Conservation (phyloP, 1,140 invertebrate genomes). For the Tachypleus tridentatus region DNA sequence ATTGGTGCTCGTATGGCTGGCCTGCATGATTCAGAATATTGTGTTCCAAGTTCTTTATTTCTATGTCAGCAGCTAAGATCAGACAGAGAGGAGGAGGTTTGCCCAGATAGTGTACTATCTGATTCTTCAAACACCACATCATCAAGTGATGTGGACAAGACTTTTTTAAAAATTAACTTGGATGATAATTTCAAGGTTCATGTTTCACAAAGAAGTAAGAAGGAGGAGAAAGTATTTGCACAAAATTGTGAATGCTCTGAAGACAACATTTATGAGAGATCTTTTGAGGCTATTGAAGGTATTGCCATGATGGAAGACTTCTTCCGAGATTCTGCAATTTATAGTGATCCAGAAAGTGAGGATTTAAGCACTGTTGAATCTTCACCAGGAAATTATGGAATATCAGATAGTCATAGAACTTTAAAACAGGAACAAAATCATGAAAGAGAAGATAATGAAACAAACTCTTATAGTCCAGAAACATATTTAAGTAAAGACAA, state of each 20-base stretch:
- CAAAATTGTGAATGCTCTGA: slow-evolving; percentile 32
- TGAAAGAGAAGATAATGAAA: too few relatives aligned
- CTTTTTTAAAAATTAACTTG: slow-evolving; percentile 8
- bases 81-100: slow-evolving; percentile 22
- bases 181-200: slow-evolving; percentile 17
- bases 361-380: slow-evolving; percentile 17
- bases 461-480: too few relatives aligned
- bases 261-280: slow-evolving; percentile 59
- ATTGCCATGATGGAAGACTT: slow-evolving; percentile 43
- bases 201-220: slow-evolving; percentile 22
- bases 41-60: slow-evolving; percentile 52
- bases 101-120: slow-evolving; percentile 45
- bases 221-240: slow-evolving; percentile 22
- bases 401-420: too few relatives aligned
- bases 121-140: slow-evolving; percentile 36
- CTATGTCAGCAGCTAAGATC: slow-evolving; percentile 26
- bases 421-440: too few relatives aligned
- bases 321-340: slow-evolving; percentile 66
- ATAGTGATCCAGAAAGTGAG: slow-evolving; percentile 54
- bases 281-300: slow-evolving; percentile 60
- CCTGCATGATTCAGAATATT: slow-evolving; percentile 53
- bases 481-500: too few relatives aligned
- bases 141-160: slow-evolving; percentile 43
- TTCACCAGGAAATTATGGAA: too few relatives aligned
- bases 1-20: slow-evolving; percentile 67